Evolutionary conservation across 92 coral and sea anemone genomes (phyloP), one percentile per base, ranked within the genome.

Genomic region (Hydrozoanthus gracilis): DNA sequence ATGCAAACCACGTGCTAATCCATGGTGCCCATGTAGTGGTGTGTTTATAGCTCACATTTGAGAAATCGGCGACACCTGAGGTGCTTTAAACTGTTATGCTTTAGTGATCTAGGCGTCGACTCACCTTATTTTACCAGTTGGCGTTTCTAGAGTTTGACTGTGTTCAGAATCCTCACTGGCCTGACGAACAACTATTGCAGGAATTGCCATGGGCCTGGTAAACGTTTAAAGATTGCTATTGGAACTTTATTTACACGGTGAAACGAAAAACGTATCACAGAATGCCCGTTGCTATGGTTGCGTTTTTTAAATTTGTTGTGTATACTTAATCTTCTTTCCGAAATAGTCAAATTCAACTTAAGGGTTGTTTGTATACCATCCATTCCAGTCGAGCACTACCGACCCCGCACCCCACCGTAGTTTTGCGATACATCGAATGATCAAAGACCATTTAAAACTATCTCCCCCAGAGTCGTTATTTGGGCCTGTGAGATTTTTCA

Each of bases 111-210:
- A 54, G 68, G 4, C 48, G 4, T 52, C 49, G 18, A 8, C 85
- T 48, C 58, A 80, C 85, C 85, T 80, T 58, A 70, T 70, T 80
- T 15, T 48, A 47, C 60, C 62, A 8, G 45, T 10, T 18, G 85
- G 74, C 45, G 85, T 16, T 6, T 65, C 85, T 15, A 64, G 12
- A 47, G 17, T 66, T 20, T 50, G 60, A 17, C 74, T 80, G 55
- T 64, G 55, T 9, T 66, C 85, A 5, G 85, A 80, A 17, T 80
- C 85, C 58, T 64, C 73, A 4, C 85, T 80, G 14, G 85, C 73
- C 35, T 80, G 85, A 2, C 85, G 85, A 70, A 80, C 74, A 65
- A 80, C 58, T 47, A 80, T 80, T 49, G 85, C 47, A 67, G 85
- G 85, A 60, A 80, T 80, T 12, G 47, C 14, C 47, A 47, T 80